phyloP scores from a whole-genome alignment of 2,888 invertebrate genomes.

The Opisthograptis luteolata region DNA sequence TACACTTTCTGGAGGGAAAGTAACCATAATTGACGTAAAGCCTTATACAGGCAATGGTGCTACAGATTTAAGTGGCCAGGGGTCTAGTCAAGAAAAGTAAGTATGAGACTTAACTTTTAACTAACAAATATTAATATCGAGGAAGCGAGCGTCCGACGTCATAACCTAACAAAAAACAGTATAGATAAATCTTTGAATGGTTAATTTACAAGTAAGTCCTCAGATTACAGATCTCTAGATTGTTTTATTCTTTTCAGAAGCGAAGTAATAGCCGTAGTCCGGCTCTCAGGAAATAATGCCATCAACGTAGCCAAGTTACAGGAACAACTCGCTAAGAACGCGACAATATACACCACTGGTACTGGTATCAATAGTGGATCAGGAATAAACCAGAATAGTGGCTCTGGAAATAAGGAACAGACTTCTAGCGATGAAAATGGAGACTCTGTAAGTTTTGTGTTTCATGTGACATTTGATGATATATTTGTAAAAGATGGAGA shows the following conservation, averaged over 20 bases:
- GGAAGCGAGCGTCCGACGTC: too few species aligned
- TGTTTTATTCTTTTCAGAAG: conserved; percentile 78
- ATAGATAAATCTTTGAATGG: too few species aligned
- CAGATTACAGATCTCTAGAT: not conserved
- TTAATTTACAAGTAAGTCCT: too few species aligned
- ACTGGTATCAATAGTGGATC: conserved; percentile 45
- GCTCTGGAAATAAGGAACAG: conserved; percentile 49
- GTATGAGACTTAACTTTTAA: too few species aligned
- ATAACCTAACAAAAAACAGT: too few species aligned
- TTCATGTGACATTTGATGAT: not conserved
- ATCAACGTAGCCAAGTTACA: conserved; percentile 90
- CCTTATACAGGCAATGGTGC: conserved; percentile 86
- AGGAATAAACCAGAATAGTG: conserved; percentile 32
- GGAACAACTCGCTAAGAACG: conserved; percentile 82
- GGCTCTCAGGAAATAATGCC: conserved; percentile 86
- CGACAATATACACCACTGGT: conserved; percentile 71
- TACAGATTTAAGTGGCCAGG: conserved; percentile 78
- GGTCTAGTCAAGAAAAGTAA: conserved; percentile 84
- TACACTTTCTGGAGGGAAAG: conserved; percentile 91
- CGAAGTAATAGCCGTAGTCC: conserved; percentile 88
- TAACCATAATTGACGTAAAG: conserved; percentile 89
- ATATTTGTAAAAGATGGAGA: not conserved
- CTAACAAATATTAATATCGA: too few species aligned
- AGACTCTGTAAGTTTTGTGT: conserved; percentile 62
- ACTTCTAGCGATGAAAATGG: conserved; percentile 54